Conservation (phyloP, 2,797 vertebrate species). For the Esox masquinongy region DNA sequence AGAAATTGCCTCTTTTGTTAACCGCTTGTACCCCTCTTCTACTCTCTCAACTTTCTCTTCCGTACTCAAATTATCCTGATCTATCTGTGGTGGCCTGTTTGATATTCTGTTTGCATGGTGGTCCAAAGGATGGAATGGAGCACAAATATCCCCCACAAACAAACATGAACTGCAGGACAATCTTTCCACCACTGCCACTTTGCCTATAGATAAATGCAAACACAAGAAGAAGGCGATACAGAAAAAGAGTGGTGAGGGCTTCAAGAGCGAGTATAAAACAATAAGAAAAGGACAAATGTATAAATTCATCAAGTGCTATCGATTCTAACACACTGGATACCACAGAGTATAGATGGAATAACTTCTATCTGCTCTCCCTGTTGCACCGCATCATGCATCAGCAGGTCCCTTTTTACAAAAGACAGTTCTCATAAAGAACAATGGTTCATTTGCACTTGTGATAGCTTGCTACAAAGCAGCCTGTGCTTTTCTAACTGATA, state of each 20-base stretch:
- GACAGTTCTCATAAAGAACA: conserved; percentile 45
- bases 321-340: conserved; percentile 41
- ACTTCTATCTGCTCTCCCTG: conserved; percentile 26
- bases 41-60: conserved; percentile 38
- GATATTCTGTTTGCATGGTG: conserved; percentile 79
- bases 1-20: conserved; percentile 79
- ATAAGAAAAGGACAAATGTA: conserved; percentile 55
- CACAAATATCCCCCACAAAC: conserved; percentile 83
- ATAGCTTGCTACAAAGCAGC: conserved; percentile 46
- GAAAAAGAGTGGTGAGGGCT: not conserved
- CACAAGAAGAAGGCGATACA: conserved; percentile 13
- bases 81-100: conserved; percentile 75
- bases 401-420: conserved; percentile 33
- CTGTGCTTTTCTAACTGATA: conserved; percentile 48
- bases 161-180: conserved; percentile 80
- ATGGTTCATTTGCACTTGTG: conserved; percentile 59
- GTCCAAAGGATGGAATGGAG: conserved; percentile 84
- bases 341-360: conserved; percentile 16
- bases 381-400: conserved; percentile 36
- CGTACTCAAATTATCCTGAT: conserved; percentile 11
- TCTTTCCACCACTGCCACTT: conserved; percentile 74
- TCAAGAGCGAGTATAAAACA: not conserved
- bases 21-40: conserved; percentile 16
- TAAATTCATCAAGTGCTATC: conserved; percentile 50
- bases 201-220: conserved; percentile 80